These are phyloP conservation scores for Passer domesticus DNA, from an alignment of 2,113 vertebrate genomes.

Conservation along the genomic window DNA sequence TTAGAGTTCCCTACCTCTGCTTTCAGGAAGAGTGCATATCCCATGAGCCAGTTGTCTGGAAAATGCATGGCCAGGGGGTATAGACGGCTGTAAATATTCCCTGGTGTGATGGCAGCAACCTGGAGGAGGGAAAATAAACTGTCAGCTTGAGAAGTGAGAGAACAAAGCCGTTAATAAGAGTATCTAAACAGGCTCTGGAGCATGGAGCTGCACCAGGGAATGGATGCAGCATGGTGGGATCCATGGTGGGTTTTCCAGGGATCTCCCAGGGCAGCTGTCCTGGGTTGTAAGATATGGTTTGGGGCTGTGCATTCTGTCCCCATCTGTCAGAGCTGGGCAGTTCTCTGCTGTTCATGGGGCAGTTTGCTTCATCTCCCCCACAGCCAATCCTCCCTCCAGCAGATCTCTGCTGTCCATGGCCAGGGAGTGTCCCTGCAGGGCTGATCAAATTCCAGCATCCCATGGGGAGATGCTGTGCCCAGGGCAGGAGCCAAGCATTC, in stretches of 20 bases:
- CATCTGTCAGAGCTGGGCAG: too few species aligned
- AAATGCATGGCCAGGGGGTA: background rate
- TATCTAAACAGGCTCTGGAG: background rate
- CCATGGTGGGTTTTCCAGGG: background rate
- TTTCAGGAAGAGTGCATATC: background rate
- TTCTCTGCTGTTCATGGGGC: too few species aligned
- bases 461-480: too few species aligned
- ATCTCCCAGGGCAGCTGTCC: background rate
- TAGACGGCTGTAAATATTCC: background rate
- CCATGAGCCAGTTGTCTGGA: background rate
- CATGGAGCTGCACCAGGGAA: background rate
- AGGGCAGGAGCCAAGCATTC: too few species aligned
- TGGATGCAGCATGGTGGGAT: background rate
- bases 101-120: background rate
- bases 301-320: background rate
- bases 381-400: too few species aligned
- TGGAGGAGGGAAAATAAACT: slow-evolving; percentile 37
- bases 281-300: background rate
- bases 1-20: background rate
- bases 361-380: too few species aligned
- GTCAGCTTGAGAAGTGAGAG: slow-evolving; percentile 7
- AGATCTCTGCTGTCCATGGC: too few species aligned
- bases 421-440: too few species aligned
- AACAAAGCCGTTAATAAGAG: slow-evolving; percentile 33
- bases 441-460: too few species aligned